A percentile compares a stretch with the other conserved stretches of the same genome.
These are phyloP conservation scores for Zoroaster sp. DNA, from an alignment of 53 echinoderm and acorn worm species.

Conservation along the genomic window DNA sequence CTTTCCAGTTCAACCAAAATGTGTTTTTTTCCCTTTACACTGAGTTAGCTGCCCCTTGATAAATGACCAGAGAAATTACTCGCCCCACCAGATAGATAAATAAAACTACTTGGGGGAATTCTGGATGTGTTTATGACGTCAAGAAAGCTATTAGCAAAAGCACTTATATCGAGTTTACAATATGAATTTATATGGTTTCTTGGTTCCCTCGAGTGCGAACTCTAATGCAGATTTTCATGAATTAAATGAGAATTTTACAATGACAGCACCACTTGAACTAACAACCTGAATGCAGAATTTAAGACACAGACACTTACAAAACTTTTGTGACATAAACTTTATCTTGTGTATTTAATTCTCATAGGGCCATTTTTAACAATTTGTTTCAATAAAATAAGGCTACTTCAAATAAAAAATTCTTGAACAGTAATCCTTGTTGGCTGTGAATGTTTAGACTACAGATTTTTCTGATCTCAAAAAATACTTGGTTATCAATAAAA, in stretches of 20 bases:
- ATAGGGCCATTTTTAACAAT: background rate
- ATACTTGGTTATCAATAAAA: background rate
- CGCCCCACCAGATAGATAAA: background rate
- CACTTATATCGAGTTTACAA: constrained; percentile 3
- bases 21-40: too few relatives aligned
- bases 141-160: background rate
- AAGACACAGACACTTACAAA: background rate
- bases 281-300: background rate
- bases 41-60: too few relatives aligned
- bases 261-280: background rate
- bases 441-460: background rate
- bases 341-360: background rate
- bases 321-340: background rate
- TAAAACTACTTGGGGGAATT: background rate
- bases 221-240: background rate
- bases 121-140: background rate
- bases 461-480: background rate
- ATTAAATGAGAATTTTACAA: background rate
- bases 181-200: constrained; percentile 8
- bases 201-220: background rate
- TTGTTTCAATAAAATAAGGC: too few relatives aligned
- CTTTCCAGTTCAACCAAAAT: too few relatives aligned
- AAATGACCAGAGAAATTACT: too few relatives aligned
- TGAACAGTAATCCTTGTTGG: background rate
- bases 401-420: background rate